A percentile compares a stretch with the other conserved stretches of the same genome.
These are phyloP conservation scores for Dendronephthya gigantea DNA, from an alignment of 64 coral and sea anemone species.

Conservation along the genomic window DNA sequence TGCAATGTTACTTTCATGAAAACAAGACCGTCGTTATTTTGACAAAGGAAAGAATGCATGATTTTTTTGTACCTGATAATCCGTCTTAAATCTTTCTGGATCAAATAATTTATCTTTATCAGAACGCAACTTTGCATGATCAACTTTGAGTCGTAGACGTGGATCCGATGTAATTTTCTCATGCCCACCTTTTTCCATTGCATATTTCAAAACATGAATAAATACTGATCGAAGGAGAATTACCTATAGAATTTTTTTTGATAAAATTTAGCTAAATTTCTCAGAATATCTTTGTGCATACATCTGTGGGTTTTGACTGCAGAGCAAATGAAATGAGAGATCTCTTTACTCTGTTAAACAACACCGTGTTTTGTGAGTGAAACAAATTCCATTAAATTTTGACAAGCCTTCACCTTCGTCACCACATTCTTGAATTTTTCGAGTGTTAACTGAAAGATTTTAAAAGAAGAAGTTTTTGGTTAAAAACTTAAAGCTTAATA, in stretches of 20 bases:
- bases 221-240: neutral
- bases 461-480: neutral
- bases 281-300: no score
- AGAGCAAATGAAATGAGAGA: no score
- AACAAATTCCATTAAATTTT: neutral
- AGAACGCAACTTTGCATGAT: constrained; percentile 18
- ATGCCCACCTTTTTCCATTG: constrained; percentile 60
- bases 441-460: neutral
- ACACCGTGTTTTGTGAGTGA: neutral
- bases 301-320: no score
- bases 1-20: no score
- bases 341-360: no score
- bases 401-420: neutral
- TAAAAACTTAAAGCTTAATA: no score
- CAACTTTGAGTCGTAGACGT: constrained; percentile 43
- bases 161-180: constrained; percentile 57
- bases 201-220: constrained; percentile 12
- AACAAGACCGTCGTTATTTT: no score
- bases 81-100: constrained; percentile 49
- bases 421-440: neutral
- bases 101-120: constrained; percentile 66
- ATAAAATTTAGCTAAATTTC: no score
- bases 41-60: neutral
- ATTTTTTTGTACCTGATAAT: constrained; percentile 43
- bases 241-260: neutral